Evolutionary conservation across 2,888 invertebrate species (phyloP), one percentile per base, ranked within the genome.

Genomic region (Ormyrus pomaceus): DNA sequence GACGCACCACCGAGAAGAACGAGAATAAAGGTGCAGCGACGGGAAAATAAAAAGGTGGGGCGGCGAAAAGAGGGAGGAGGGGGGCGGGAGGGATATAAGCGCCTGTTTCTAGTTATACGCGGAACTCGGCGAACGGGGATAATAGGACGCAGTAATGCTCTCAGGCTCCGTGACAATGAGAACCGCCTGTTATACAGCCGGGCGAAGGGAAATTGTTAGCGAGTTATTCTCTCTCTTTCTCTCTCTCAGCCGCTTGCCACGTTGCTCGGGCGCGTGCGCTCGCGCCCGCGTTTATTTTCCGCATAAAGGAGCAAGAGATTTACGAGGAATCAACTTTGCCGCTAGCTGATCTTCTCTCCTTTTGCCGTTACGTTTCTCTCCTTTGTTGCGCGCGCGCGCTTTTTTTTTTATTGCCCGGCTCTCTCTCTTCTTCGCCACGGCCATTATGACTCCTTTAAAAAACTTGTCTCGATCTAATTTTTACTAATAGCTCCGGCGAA

Each of bases 61-160:
- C 6, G 10, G 19, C 55, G 6, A 48, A 7, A n/a, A 62, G 10
- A 9, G 62, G 19, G 56, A 69, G 56, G 64, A n/a, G 50, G 56
- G 9, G 50, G 50, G n/a, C n/a, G n/a, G 45, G 48, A n/a, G 77
- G 51, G 69, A 56, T 10, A 64, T 61, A 75, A 77, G 61, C 76
- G 55, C 55, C 59, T 59, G 77, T 71, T 70, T 71, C 70, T 51
- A 66, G 77, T 65, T 77, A 72, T 72, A 72, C 53, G 34, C 34
- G 13, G 34, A 51, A 64, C 70, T 65, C 56, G 10, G 64, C 51
- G 58, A 65, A 11, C 68, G 55, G 46, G 19, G 61, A 78, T 77
- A 78, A 73, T 73, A 68, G 78, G 55, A 78, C 66, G 48, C 68
- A 68, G 73, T 73, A 69, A 79, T 69, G 50, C 69, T 68, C 61